Conservation (phyloP, 2,797 vertebrate genomes). For the Acanthiza pusilla region DNA sequence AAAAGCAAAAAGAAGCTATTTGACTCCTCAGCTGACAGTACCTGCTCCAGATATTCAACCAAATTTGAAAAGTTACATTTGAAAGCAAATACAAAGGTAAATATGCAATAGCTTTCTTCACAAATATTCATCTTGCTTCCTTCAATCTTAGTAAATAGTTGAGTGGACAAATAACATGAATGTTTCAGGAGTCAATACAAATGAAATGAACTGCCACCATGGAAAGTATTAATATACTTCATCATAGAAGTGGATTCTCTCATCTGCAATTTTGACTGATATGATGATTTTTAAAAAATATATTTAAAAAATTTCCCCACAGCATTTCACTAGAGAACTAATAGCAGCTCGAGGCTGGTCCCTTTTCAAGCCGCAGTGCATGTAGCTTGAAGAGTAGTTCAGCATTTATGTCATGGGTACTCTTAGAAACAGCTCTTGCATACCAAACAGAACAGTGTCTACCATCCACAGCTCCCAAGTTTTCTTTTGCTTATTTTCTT, state of each 20-base stretch:
- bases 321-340: background rate
- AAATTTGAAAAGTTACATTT: background rate
- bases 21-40: background rate
- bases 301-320: background rate
- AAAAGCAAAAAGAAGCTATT: background rate
- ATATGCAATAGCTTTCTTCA: background rate
- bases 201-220: background rate
- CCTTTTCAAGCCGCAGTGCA: background rate
- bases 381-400: background rate
- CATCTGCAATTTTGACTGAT: background rate
- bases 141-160: background rate
- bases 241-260: background rate
- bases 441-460: background rate
- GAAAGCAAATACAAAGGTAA: background rate
- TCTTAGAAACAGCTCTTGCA: background rate
- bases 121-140: background rate
- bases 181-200: background rate
- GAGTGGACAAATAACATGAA: background rate
- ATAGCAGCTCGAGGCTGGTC: background rate
- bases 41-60: background rate
- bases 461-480: background rate
- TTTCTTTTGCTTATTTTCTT: background rate
- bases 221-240: background rate
- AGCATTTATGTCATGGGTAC: rapidly evolving
- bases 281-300: background rate